phyloP scores from a whole-genome alignment of 2,888 invertebrate genomes.

The Empis stercorea region DNA sequence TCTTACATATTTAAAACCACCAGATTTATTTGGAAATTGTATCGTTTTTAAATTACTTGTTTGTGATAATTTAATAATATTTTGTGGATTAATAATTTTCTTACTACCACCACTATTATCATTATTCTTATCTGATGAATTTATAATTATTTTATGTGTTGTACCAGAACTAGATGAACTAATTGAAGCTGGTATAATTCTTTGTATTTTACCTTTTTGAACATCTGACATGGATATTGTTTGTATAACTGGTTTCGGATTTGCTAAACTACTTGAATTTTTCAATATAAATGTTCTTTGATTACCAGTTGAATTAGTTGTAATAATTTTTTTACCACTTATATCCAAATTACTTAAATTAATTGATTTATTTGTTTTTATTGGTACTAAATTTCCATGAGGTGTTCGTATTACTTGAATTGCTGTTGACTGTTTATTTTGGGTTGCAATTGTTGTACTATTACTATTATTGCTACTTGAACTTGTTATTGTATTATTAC shows the following conservation, averaged over 20 bases:
- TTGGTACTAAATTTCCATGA: slow-evolving; percentile 20
- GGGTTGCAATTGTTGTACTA: not conserved
- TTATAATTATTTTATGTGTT: not conserved
- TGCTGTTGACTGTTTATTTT: slow-evolving; percentile 5
- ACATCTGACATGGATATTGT: not conserved
- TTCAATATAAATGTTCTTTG: slow-evolving; percentile 9
- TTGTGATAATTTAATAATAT: not conserved
- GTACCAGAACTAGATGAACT: not conserved
- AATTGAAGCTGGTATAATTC: not conserved
- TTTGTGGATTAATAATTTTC: not conserved
- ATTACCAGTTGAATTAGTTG: slow-evolving; percentile 11
- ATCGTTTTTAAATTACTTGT: slow-evolving; percentile 21
- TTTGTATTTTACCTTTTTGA: not conserved
- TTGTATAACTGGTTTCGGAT: slow-evolving; percentile 3
- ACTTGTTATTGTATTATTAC: not conserved
- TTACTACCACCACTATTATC: not conserved
- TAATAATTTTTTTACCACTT: slow-evolving; percentile 17
- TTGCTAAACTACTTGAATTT: slow-evolving; percentile 5
- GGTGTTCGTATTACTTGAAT: slow-evolving; percentile 24
- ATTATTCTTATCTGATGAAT: too few species aligned
- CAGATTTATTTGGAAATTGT: slow-evolving; percentile 32
- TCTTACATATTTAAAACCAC: not conserved
- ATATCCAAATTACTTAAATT: slow-evolving; percentile 13
- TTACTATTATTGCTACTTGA: not conserved
- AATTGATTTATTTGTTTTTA: slow-evolving; percentile 15